Evolutionary conservation across 92 coral and sea anemone species (phyloP).

Genomic region (Paragorgia papillata): DNA sequence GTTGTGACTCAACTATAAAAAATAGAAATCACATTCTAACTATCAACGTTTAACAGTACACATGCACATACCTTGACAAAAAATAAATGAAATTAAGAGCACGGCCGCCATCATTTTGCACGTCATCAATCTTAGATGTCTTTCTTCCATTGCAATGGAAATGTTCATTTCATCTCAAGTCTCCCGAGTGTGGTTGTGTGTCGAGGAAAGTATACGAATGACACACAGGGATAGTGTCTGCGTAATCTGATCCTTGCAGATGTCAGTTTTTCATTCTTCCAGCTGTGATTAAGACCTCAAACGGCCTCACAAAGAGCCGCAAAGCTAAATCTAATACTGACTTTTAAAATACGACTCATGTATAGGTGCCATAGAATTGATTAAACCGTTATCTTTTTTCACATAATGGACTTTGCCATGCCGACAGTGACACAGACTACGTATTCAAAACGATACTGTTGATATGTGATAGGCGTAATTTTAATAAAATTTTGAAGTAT

Average conservation of each 20-base stretch:
- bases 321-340: conserved; percentile 5
- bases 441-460: too few relatives aligned
- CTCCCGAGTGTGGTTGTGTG: neutral
- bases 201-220: neutral
- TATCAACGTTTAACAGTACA: too few relatives aligned
- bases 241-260: neutral
- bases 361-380: conserved; percentile 1
- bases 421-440: neutral
- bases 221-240: neutral
- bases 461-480: too few relatives aligned
- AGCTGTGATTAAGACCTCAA: conserved; percentile 35
- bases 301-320: conserved; percentile 28
- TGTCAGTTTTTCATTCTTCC: conserved; percentile 18
- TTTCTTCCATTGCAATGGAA: neutral
- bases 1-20: neutral
- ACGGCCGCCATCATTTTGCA: neutral
- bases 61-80: neutral
- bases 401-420: conserved; percentile 1
- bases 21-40: too few relatives aligned
- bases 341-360: conserved; percentile 4
- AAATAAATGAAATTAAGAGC: neutral
- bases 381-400: neutral
- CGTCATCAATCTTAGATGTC: neutral
- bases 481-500: too few relatives aligned
- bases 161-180: neutral